Evolutionary conservation across 2,888 invertebrate species (phyloP), one percentile per base, ranked within the genome.

Genomic region (Chrysomela aeneicollis): DNA sequence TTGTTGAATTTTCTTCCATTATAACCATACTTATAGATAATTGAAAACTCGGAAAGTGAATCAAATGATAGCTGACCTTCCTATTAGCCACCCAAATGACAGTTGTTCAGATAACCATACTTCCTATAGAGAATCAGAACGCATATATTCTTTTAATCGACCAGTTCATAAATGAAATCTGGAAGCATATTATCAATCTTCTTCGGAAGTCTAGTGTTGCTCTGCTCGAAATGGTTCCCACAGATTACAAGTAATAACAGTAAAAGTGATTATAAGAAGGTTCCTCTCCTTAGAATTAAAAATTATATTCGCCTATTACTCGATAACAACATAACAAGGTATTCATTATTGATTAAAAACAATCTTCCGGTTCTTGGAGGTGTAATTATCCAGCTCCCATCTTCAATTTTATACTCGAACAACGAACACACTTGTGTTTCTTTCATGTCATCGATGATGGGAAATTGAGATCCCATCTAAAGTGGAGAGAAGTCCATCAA

Each of bases 221-320:
- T 26, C 26, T 26, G 26, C 6, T 26, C 26, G 26, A 26, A 26
- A 26, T 26, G 26, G 3, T 42, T 42, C 42, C 42, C 42, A 42
- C 42, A 42, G 42, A n/a, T 42, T 15, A 42, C 42, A 42, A 42
- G 1, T 15, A 42, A 2, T 42, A 42, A 42, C 42, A 42, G 42
- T 42, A 42, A 42, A 42, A 42, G 42, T n/a, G 42, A 42, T 42
- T 42, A 42, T 42, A 42, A 42, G 42, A 42, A 42, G 42, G 42
- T 42, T 42, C 42, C 15, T 42, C 8, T 4, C 15, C 12, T 10
- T 15, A 15, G 42, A 42, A 42, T 42, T 42, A 42, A n/a, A 15
- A 42, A 42, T 42, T 42, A 42, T 42, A 42, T 42, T 42, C 42
- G 42, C 42, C 15, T 42, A 42, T 42, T 42, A 42, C 10, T 9